Evolutionary conservation across 2,888 invertebrate species (phyloP).

Genomic region (Meteorus colon): DNA sequence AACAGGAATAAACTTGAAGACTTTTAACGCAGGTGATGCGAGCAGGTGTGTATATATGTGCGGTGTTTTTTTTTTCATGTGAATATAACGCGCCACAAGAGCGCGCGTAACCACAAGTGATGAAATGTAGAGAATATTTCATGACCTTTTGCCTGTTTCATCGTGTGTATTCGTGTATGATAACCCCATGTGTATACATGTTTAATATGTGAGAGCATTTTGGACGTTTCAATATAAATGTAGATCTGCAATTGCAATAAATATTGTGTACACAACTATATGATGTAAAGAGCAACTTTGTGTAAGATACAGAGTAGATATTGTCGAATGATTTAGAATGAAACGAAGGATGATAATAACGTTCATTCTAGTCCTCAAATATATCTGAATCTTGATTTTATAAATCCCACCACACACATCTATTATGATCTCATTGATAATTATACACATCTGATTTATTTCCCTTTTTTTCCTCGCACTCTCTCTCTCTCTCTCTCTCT

Average conservation of each 20-base stretch:
- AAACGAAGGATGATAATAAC: neutral
- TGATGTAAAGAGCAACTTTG: neutral
- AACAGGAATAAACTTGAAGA: conserved; percentile 43
- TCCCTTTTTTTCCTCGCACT: neutral
- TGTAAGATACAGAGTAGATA: neutral
- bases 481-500: conserved; percentile 34
- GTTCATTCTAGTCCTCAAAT: conserved; percentile 10
- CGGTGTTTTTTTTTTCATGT: conserved; percentile 13
- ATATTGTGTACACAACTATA: neutral
- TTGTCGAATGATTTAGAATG: neutral
- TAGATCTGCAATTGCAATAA: neutral
- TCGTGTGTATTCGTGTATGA: neutral
- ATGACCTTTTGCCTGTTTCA: neutral
- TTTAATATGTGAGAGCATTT: neutral
- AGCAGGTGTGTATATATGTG: conserved; percentile 37
- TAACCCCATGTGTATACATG: neutral
- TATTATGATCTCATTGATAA: conserved; percentile 21
- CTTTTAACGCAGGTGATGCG: conserved; percentile 42
- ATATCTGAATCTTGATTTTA: neutral
- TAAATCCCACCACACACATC: conserved; percentile 9
- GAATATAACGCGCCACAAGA: conserved; percentile 33
- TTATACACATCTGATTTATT: conserved; percentile 28
- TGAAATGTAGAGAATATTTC: conserved; percentile 38
- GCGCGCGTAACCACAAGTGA: conserved; percentile 41
- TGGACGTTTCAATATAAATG: neutral